These are phyloP conservation scores for Acanthurus lineatus DNA, from an alignment of 2,797 vertebrate genomes.

Conservation along the genomic window DNA sequence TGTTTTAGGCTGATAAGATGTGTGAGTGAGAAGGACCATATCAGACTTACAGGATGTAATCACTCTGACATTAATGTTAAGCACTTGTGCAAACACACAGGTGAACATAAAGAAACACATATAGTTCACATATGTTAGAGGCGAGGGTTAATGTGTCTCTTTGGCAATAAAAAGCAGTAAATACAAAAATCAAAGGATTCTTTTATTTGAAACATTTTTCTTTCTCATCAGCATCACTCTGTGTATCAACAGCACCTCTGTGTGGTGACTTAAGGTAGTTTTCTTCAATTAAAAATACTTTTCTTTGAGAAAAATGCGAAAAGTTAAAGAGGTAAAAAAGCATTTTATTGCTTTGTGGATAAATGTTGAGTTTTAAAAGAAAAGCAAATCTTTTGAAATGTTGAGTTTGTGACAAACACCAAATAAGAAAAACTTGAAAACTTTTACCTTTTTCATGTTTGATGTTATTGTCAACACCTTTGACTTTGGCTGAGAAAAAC, in stretches of 20 bases:
- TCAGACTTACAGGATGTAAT: background rate
- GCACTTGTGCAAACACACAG: slow-evolving; percentile 4
- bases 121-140: too few relatives aligned
- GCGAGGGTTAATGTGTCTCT: background rate
- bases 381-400: background rate
- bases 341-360: too few relatives aligned
- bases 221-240: background rate
- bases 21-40: background rate
- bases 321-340: too few relatives aligned
- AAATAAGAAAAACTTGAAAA: background rate
- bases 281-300: too few relatives aligned
- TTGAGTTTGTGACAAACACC: background rate
- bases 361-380: too few relatives aligned
- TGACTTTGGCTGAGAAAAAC: background rate
- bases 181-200: background rate
- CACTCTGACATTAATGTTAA: background rate
- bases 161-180: background rate
- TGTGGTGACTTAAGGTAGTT: slow-evolving; percentile 1
- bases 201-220: background rate
- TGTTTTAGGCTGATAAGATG: slow-evolving; percentile 12
- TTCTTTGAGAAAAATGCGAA: too few relatives aligned
- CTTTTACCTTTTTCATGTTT: too few relatives aligned
- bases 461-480: background rate
- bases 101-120: slow-evolving; percentile 8
- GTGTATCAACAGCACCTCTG: slow-evolving; percentile 10